A percentile compares a stretch with the other conserved stretches of the same genome.
phyloP scores from a whole-genome alignment of 2,888 invertebrate genomes.

The Tineola bisselliella region DNA sequence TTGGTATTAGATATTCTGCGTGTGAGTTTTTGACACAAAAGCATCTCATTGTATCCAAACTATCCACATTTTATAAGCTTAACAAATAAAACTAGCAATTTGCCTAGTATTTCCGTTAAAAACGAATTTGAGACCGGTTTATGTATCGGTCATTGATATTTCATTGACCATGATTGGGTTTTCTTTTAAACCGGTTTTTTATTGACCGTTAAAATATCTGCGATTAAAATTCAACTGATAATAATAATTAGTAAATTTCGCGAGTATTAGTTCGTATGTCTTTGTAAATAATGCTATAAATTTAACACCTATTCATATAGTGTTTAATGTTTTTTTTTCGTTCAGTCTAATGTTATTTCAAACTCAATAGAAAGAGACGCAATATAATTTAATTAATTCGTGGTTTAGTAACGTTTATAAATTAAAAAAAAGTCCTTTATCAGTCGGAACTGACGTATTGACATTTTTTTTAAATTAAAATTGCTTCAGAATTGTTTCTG shows the following conservation, averaged over 20 bases:
- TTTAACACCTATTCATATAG: too few species aligned
- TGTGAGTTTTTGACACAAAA: background rate
- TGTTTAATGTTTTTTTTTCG: too few species aligned
- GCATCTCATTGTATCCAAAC: background rate
- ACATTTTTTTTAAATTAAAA: too few species aligned
- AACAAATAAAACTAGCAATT: conserved; percentile 10
- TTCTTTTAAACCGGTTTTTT: conserved; percentile 11
- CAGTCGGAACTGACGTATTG: too few species aligned
- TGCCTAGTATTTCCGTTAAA: conserved; percentile 20
- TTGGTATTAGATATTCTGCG: too few species aligned
- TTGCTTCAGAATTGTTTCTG: too few species aligned
- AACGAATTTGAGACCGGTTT: conserved; percentile 27
- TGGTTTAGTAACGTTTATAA: too few species aligned
- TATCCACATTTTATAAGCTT: conserved; percentile 8
- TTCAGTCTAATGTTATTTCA: too few species aligned
- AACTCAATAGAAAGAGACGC: too few species aligned
- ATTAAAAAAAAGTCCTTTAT: too few species aligned
- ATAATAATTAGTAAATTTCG: background rate
- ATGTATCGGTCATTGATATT: conserved; percentile 27
- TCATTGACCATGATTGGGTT: conserved; percentile 26
- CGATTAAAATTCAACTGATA: background rate
- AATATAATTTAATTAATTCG: too few species aligned
- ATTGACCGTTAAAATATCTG: conserved; percentile 14
- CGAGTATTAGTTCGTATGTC: background rate
- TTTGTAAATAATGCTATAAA: too few species aligned